Conservation (phyloP, 1,140 invertebrate genomes). For the Drosophila tristis region DNA sequence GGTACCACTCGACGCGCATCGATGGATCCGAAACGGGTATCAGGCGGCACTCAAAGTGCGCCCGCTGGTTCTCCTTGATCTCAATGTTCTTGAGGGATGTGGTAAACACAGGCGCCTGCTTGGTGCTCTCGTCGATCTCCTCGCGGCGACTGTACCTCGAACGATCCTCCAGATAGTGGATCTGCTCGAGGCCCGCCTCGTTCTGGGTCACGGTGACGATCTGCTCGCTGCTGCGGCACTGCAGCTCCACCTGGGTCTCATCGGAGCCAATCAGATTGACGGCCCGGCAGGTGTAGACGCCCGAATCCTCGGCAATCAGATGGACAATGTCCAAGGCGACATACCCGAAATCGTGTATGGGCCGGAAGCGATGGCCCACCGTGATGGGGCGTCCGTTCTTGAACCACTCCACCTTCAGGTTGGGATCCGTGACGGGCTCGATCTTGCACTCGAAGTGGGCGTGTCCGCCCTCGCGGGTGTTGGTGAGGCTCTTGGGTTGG, state of each 20-base stretch:
- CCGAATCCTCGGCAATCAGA: slow-evolving; percentile 96
- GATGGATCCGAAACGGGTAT: slow-evolving; percentile 98
- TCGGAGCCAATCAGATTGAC: slow-evolving; percentile 94
- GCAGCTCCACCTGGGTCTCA: slow-evolving; percentile 91
- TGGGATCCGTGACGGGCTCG: slow-evolving; percentile 97
- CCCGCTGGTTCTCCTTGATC: slow-evolving; percentile 97
- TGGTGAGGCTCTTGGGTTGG: slow-evolving; percentile 93
- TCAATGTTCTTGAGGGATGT: slow-evolving; percentile 95
- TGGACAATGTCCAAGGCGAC: slow-evolving; percentile 96
- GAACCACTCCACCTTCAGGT: slow-evolving; percentile 97
- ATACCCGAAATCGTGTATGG: slow-evolving; percentile 98
- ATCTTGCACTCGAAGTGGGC: slow-evolving; percentile 99
- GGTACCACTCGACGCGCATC: slow-evolving; percentile 99
- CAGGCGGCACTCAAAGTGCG: slow-evolving; percentile 97
- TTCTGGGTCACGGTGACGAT: slow-evolving; percentile 94
- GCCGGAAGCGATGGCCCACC: slow-evolving; percentile 95
- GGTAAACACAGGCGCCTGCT: slow-evolving; percentile 95
- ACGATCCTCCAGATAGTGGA: slow-evolving; percentile 93
- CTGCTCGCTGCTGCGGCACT: slow-evolving; percentile 90
- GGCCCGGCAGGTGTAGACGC: slow-evolving; percentile 95
- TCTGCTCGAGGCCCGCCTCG: slow-evolving; percentile 93
- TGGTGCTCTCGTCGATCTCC: slow-evolving; percentile 91
- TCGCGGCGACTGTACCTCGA: slow-evolving; percentile 90
- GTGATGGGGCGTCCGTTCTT: slow-evolving; percentile 95
- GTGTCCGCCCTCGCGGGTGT: slow-evolving; percentile 94